Evolutionary conservation across 2,113 vertebrate species (phyloP).

Genomic region (Lynx canadensis): DNA sequence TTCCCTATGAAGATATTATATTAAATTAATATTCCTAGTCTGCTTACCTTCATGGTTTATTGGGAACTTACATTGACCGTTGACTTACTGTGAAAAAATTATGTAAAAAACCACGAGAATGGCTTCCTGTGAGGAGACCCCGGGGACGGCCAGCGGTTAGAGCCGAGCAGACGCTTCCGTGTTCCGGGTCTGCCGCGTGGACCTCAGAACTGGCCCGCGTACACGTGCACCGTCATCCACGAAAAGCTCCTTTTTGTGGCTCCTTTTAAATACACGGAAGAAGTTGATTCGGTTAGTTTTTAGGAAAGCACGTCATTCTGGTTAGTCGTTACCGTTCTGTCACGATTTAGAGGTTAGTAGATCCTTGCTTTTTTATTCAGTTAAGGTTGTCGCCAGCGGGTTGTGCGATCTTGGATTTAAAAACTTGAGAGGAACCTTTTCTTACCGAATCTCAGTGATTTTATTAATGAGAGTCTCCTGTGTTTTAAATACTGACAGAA

Average conservation of each 20-base stretch:
- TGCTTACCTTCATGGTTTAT: not conserved
- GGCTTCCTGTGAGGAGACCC: not conserved
- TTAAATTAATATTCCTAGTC: not conserved
- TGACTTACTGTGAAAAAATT: constrained; percentile 56
- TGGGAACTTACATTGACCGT: not conserved
- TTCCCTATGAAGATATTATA: not conserved
- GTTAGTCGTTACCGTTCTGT: not conserved
- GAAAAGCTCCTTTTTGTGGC: not conserved
- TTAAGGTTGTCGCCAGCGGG: not conserved
- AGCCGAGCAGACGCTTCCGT: not conserved
- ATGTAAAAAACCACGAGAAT: too few species aligned
- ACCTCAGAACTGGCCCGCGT: not conserved
- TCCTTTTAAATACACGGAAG: not conserved
- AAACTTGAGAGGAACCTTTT: constrained; percentile 19
- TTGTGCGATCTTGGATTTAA: not conserved
- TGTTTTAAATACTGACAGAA: not conserved
- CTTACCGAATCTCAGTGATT: not conserved
- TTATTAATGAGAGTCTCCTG: not conserved
- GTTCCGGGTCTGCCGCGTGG: not conserved
- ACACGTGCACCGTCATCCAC: not conserved
- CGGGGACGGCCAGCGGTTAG: too few species aligned
- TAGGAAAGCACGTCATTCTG: not conserved
- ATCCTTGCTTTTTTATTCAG: not conserved
- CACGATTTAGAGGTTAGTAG: not conserved
- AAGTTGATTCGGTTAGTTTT: not conserved